Evolutionary conservation across 37 sponge, comb jelly and placozoan genomes (phyloP).

Genomic region (Chondrilla cf. caribensis): DNA sequence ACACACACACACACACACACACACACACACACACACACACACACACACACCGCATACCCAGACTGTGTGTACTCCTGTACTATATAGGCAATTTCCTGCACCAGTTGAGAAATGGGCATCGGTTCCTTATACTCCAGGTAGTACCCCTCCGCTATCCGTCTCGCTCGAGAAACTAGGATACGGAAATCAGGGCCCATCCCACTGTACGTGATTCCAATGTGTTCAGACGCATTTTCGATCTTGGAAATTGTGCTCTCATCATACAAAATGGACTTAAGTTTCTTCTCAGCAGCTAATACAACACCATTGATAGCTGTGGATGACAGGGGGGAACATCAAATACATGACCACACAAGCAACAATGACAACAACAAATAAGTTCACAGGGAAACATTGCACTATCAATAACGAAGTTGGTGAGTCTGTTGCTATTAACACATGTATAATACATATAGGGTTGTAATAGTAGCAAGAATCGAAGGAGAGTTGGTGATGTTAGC

Average conservation of each 20-base stretch:
- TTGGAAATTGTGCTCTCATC: constrained; percentile 87
- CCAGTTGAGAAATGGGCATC: constrained; percentile 94
- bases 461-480: too few relatives aligned
- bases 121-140: constrained; percentile 75
- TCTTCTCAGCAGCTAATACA: constrained; percentile 97
- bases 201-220: constrained; percentile 94
- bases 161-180: constrained; percentile 80
- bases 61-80: constrained; percentile 99
- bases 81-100: constrained; percentile 90
- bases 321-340: background rate
- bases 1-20: background rate
- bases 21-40: background rate
- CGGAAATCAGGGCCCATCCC: constrained; percentile 99
- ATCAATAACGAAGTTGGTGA: too few relatives aligned
- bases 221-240: constrained; percentile 85
- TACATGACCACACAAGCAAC: too few relatives aligned
- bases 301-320: constrained; percentile 89
- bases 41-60: constrained; percentile 59
- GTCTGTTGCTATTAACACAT: too few relatives aligned
- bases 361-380: too few relatives aligned
- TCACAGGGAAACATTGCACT: too few relatives aligned
- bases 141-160: constrained; percentile 93
- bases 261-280: constrained; percentile 86
- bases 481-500: too few relatives aligned
- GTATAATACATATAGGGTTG: too few relatives aligned